Base-by-base conservation (phyloP, 2,797 vertebrate genomes). In the Hippocampus kuda region DNA sequence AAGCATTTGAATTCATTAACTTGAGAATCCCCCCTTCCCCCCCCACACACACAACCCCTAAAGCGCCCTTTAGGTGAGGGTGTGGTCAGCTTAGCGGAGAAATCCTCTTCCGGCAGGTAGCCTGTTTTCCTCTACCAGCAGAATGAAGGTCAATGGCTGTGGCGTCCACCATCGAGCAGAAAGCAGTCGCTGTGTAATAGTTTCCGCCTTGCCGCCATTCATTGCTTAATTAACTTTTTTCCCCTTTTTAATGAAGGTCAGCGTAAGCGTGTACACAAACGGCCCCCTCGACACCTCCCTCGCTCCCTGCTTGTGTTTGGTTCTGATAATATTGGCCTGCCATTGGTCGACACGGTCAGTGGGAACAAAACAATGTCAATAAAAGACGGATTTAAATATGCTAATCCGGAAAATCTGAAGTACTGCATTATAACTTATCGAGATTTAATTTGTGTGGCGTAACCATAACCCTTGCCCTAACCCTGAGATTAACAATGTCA, bases 181-280 rank as follows among this genome's bases (percentile, higher is more conserved):
- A 80, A 76, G 38, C 41, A 63, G 42, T 24, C 42, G 70, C 59
- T 65, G 71, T 68, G 77, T 82, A 66, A 84, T 83, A 59, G 74
- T 79, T 68, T 70, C 70, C 66, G 63, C 74, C 73, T 77, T 80
- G 77, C 54, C 70, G 1, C 16, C 63, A 15, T 75, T 87, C 82
- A 87, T 89, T 81, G 65, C 83, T 83, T 88, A 85, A 89, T 89
- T 87, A 88, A 84, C 80, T 72, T 72, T 71, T 79, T 80, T 79
- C 77, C 79, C 74, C 70, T 78, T 78, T 84, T 86, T 81, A 86
- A 79, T 88, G 85, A 87, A 83, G 81, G 69, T 46, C 46, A 80
- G 70, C 53, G 67, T 74, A 82, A 83, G 75, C 71, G 72, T 71
- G 80, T 70, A 77, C 68, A 75, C 75, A 15, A 60, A 26, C 83